A percentile compares a stretch with the other conserved stretches of the same genome.
These are phyloP conservation scores for Pocillopora verrucosa DNA, from an alignment of 64 coral and sea anemone genomes.

Conservation along the genomic window DNA sequence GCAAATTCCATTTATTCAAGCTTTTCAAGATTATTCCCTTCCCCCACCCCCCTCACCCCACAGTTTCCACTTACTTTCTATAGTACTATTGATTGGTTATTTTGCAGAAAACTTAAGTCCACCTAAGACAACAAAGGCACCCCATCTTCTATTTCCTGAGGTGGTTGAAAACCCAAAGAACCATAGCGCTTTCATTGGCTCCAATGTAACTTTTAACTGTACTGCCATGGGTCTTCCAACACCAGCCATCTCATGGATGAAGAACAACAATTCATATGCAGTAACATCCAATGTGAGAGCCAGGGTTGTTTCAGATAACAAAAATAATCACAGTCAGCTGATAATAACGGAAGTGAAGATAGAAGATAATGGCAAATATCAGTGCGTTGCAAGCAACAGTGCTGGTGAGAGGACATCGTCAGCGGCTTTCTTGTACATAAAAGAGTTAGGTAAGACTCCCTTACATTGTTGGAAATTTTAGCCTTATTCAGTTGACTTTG, in stretches of 20 bases:
- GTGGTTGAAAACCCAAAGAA: background rate
- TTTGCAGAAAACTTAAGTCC: background rate
- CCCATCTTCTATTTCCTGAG: background rate
- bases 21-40: too few relatives aligned
- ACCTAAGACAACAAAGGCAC: too few relatives aligned
- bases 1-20: too few relatives aligned
- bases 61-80: too few relatives aligned
- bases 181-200: background rate
- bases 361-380: background rate
- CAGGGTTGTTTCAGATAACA: background rate
- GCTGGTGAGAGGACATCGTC: background rate
- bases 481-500: too few relatives aligned
- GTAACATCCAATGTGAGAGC: background rate
- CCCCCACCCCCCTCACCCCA: too few relatives aligned
- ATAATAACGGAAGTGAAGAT: background rate
- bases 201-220: constrained; percentile 7
- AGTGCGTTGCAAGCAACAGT: background rate
- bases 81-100: background rate
- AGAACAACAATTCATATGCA: background rate
- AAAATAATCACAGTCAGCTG: background rate
- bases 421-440: too few relatives aligned
- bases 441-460: too few relatives aligned
- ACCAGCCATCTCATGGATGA: background rate
- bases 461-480: too few relatives aligned
- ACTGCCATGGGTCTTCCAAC: background rate